Percentiles rank a stretch among this genome's conserved stretches.
Conservation (phyloP, 2,113 vertebrate genomes). For the Microcebus murinus region DNA sequence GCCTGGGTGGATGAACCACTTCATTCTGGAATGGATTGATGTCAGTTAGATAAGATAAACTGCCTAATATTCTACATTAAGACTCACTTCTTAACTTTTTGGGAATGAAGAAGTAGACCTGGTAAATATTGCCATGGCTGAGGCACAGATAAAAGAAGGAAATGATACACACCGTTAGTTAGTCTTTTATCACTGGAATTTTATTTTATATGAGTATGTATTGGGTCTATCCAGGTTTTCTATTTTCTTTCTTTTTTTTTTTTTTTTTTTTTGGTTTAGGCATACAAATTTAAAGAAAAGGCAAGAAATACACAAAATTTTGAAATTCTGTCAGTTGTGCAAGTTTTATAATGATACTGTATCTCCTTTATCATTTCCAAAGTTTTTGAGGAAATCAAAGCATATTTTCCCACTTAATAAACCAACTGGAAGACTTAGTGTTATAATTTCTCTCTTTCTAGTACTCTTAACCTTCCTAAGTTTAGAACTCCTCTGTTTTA, state of each 20-base stretch:
- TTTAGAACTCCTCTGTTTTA: neutral
- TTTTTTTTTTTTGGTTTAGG: neutral
- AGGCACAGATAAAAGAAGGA: neutral
- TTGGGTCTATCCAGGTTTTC: neutral
- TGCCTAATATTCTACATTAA: neutral
- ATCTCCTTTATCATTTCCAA: constrained; percentile 21
- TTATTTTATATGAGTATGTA: neutral
- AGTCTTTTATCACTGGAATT: neutral
- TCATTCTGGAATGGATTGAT: neutral
- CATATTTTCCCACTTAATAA: neutral
- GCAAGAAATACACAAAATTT: neutral
- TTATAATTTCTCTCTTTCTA: neutral
- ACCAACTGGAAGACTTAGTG: neutral
- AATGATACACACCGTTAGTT: neutral
- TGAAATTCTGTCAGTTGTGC: constrained; percentile 33
- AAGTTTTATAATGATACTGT: neutral
- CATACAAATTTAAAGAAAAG: constrained; percentile 43
- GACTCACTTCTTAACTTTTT: neutral
- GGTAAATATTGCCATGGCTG: neutral
- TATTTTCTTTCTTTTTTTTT: neutral
- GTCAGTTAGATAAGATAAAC: neutral
- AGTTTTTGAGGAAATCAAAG: neutral
- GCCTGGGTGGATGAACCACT: neutral
- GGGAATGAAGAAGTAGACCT: neutral
- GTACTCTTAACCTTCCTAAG: neutral